A percentile compares a stretch with the other conserved stretches of the same genome.
Evolutionary conservation across 2,797 vertebrate genomes (phyloP).

Genomic region (Acrocephalus scirpaceus): DNA sequence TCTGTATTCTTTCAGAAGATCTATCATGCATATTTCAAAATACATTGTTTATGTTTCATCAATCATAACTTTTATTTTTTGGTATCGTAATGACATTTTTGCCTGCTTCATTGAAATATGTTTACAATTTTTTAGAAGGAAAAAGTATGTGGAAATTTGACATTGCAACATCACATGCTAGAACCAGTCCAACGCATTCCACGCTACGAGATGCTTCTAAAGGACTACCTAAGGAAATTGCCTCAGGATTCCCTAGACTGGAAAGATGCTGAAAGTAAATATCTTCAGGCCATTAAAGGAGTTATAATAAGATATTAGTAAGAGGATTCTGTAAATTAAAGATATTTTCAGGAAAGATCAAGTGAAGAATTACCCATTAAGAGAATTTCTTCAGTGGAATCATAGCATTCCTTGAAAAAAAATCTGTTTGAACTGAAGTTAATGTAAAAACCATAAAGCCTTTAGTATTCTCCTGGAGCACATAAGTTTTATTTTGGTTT

Average conservation of each 20-base stretch:
- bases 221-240: conserved; percentile 96
- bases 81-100: background rate
- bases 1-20: background rate
- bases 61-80: background rate
- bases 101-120: conserved; percentile 36
- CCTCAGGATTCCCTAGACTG: conserved; percentile 89
- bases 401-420: background rate
- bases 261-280: conserved; percentile 90
- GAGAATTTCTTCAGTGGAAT: background rate
- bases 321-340: background rate
- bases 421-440: background rate
- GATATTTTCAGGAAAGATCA: background rate
- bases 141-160: conserved; percentile 88
- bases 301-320: background rate
- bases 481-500: background rate
- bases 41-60: background rate
- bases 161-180: conserved; percentile 97
- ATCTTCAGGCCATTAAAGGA: conserved; percentile 28
- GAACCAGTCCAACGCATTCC: conserved; percentile 97
- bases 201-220: conserved; percentile 97
- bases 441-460: background rate
- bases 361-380: background rate
- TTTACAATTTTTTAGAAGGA: conserved; percentile 82
- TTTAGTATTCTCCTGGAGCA: background rate
- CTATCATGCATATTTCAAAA: background rate